phyloP scores from a whole-genome alignment of 2,113 vertebrate species.

The Pimephales promelas region DNA sequence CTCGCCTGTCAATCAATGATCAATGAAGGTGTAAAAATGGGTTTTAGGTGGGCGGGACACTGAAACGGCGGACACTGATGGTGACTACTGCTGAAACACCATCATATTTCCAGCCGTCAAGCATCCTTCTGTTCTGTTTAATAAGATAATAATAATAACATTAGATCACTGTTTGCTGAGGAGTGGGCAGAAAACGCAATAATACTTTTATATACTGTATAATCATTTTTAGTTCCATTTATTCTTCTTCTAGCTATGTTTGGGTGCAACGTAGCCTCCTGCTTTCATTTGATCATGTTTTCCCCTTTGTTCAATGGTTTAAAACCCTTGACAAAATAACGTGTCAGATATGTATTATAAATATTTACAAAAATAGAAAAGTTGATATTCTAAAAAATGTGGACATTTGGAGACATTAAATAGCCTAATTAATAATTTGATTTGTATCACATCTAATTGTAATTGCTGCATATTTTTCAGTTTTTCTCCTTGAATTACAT shows the following conservation, averaged over 20 bases:
- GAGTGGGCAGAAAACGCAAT: too few species aligned
- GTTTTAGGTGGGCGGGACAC: conserved; percentile 8
- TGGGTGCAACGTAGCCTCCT: neutral
- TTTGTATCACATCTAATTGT: neutral
- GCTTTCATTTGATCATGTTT: neutral
- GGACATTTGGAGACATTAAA: neutral
- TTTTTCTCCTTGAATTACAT: neutral
- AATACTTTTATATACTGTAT: too few species aligned
- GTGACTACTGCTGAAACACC: neutral
- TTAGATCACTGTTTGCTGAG: neutral
- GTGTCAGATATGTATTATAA: neutral
- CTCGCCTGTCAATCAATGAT: conserved; percentile 48
- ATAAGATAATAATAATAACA: neutral
- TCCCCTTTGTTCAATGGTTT: neutral
- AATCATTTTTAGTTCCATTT: neutral
- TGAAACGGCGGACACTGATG: neutral
- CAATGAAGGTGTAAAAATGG: conserved; percentile 37
- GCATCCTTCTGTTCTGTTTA: neutral
- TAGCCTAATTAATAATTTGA: neutral
- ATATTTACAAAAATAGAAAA: neutral
- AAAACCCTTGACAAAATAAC: neutral
- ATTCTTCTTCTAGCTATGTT: neutral
- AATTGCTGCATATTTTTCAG: neutral
- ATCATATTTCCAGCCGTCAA: neutral
- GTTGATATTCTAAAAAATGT: neutral